phyloP scores from a whole-genome alignment of 2,888 invertebrate species.

The Limenitis camilla region DNA sequence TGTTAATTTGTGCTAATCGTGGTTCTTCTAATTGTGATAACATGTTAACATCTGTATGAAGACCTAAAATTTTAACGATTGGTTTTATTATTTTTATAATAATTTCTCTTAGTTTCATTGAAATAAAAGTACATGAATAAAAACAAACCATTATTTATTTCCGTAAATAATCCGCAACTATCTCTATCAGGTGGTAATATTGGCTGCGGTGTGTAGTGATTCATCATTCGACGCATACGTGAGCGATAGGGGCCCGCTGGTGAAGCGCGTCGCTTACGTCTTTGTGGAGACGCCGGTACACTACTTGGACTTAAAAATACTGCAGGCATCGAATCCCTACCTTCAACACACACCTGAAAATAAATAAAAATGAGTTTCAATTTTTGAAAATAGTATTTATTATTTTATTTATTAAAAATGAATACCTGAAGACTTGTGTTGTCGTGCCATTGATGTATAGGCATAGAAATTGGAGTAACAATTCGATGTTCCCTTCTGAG shows the following conservation, averaged over 20 bases:
- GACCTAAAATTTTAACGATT: constrained; percentile 9
- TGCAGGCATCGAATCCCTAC: constrained; percentile 81
- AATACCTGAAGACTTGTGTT: constrained; percentile 55
- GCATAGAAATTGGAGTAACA: constrained; percentile 36
- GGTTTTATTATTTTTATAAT: background rate
- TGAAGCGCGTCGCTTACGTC: constrained; percentile 77
- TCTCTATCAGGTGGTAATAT: constrained; percentile 93
- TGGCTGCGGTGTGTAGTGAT: constrained; percentile 92
- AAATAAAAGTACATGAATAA: background rate
- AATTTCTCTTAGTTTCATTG: background rate
- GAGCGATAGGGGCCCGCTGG: constrained; percentile 73
- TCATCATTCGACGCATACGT: constrained; percentile 64
- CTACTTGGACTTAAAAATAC: constrained; percentile 86
- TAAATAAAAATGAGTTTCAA: constrained; percentile 3
- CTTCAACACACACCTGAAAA: constrained; percentile 67
- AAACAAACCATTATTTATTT: constrained; percentile 51
- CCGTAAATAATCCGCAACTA: constrained; percentile 88
- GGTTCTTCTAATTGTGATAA: constrained; percentile 54
- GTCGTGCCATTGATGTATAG: constrained; percentile 60
- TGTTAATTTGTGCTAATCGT: constrained; percentile 85
- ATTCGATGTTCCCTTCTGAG: constrained; percentile 50
- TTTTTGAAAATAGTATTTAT: background rate
- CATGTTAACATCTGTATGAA: constrained; percentile 41
- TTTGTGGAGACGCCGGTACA: constrained; percentile 79
- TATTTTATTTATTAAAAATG: background rate